Base-by-base conservation (phyloP, 1,140 invertebrate species). In the Antheraea mylitta region DNA sequence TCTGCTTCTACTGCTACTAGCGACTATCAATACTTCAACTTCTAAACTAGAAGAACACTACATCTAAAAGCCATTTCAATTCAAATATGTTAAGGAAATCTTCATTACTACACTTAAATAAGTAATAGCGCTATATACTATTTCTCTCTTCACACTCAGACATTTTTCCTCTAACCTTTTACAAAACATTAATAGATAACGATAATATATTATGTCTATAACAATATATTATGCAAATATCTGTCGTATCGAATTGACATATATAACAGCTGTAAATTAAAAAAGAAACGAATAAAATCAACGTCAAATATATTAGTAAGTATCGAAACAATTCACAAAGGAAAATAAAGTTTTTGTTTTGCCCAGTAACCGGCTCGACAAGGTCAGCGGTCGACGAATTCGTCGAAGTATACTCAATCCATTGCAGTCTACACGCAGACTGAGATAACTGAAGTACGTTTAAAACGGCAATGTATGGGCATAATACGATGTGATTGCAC, bases 341-440 rank as follows among this genome's bases (percentile, higher is more conserved):
- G 72, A 79, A 79, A 81, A 78, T 70, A 82, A 76, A 75, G 60
- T 83, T 81, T 79, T 80, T 73, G 76, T 80, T 80, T 74, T 79
- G 76, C 71, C 70, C 73, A 10, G 60, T 61, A 30, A 22, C 11
- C 45, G 16, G 16, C 45, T 53, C 5, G 45, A 53, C 45, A 53
- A 53, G 45, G 45, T 13, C 45, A 53, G 4, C 45, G 10, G 45
- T 53, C 16, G 1, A 53, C 11, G 45, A n/a, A 13, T 53, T 53
- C 45, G 16, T 16, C 45, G 19, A 8, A 63, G 10, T 48, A 13
- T 18, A 65, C 45, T 30, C 9, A 0, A 13, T 63, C 22, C 64
- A 61, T 65, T 58, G 61, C 58, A 60, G 18, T 19, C 36, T 61
- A 53, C 5, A 53, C 45, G 13, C 45, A 48, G 8, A 37, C 13